Evolutionary conservation across 1,140 invertebrate species (phyloP), one percentile per base, ranked within the genome.

Genomic region (Drosophila orena): DNA sequence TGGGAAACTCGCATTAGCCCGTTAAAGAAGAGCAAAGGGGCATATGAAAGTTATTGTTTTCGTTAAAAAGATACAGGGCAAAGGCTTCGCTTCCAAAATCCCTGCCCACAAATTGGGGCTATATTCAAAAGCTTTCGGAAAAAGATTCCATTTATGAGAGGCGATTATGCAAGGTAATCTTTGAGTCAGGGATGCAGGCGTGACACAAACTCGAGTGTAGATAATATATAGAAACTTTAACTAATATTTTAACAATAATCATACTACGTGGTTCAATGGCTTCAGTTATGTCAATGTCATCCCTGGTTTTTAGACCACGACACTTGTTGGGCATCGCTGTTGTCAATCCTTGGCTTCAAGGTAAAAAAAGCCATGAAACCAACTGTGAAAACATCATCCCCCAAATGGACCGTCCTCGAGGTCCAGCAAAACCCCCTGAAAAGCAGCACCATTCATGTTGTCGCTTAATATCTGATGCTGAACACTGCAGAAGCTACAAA

Each of bases 1-100:
- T 88, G 84, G 79, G 69, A 89, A 88, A 89, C 68, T 83, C 84
- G 69, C 84, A 89, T 88, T 88, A 83, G 84, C 65, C 66, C 57
- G 68, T 80, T 79, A 62, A 88, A 66, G 68, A 58, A 49, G 57
- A 61, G 35, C 54, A 43, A 43, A 64, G 50, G 68, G 60, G 59
- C 66, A 57, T 66, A 34, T 54, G 61, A 55, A 86, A 86, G 74
- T 79, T 86, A 88, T 81, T 75, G 77, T 85, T 84, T 55, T 57
- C 57, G 53, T 34, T 49, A 52, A 50, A 35, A 65, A 83, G 65
- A 66, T 65, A 59, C 55, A 30, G 22, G 22, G 34, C 30, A 38
- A 40, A 37, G 53, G 15, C 47, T 62, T 42, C 42, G 30, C 14
- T 14, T 42, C 12, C 30, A 15, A 40, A 34, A 30, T 12, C 2